Base-by-base conservation (phyloP, 92 coral and sea anemone species). In the Umimayanthus kanabou region DNA sequence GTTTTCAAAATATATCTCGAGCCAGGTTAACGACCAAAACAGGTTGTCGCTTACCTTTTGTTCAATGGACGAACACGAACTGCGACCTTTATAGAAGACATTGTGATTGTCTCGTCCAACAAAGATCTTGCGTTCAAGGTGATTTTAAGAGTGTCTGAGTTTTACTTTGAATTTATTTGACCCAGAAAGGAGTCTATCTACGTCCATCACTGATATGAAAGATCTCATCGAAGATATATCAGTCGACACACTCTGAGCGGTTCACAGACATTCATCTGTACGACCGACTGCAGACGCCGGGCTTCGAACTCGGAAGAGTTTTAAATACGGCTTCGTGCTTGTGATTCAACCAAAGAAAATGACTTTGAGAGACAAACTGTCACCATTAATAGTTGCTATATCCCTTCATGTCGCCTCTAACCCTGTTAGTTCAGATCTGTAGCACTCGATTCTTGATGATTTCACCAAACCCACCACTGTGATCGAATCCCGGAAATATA, bases 61-160 rank as follows among this genome's bases (percentile, higher is more conserved):
- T 83, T 83, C 22, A 83, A n/a, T 28, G 87, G 87, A 0, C 87
- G 87, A 83, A 83, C 87, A 28, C 87, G 87, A 8, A 83, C 87
- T 7, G 87, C 87, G 9, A 83, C 87, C 57, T 49, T 69, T 14
- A 83, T 83, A 0, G 87, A 83, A 25, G 87, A 83, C 87, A 70
- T 81, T 53, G 20, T 53, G 58, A 53, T 53, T 70, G 47, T 30
- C 77, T 69, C 58, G 65, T 61, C 69, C 25, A 20, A 61, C 69
- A 20, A 61, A 61, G 69, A 61, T 61, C n/a, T 61, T 18, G 69
- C 69, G 57, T 26, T 43, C n/a, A 42, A 9, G 28, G 9, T 75
- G 39, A 73, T 75, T 39, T 83, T 9, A n/a, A 29, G 43, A 83
- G 20, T 50, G 47, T 47, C 26, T 26, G 25, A 70, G 16, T 5